Evolutionary conservation across 2,113 vertebrate species (phyloP), one percentile per base, ranked within the genome.

Genomic region (Coregonus clupeaformis): DNA sequence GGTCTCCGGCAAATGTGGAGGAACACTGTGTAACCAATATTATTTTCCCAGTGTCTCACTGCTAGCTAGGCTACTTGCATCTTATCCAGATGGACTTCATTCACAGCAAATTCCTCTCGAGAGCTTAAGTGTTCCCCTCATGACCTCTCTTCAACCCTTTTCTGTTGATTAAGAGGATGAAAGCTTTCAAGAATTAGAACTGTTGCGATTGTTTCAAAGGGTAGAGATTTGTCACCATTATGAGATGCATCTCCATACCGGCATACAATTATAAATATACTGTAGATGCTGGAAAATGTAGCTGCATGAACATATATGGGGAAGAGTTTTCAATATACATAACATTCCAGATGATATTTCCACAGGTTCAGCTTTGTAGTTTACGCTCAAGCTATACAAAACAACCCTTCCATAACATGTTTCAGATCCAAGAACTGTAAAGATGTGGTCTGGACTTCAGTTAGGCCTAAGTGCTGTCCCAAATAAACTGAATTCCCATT

Each of bases 401-500:
- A 55, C 13, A 12, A 14, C 45, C 27, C 49, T 3, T 11, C 36
- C 36, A 11, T 42, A 42, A 11, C 9, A 11, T 62, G 63, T 27
- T 73, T 20, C 52, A 71, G 74, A 60, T 80, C 69, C 22, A 69
- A 69, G 49, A 66, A 68, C 77, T 79, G 71, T 73, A 52, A 52
- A 52, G 1, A 52, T 14, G 2, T 13, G 55, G 74, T 80, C 49
- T 69, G 75, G 77, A 71, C 70, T 85, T 60, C 67, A 11, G 36
- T 11, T 68, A 52, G 14, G 16, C 49, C 78, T n/a, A 57, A 20
- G 20, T 80, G 74, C 69, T 67, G 72, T 60, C 18, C 71, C 42
- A 66, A 64, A 74, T 49, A 2, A 49, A 55, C 63, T 42, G 32
- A 80, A 63, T 83, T 78, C 79, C 86, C 66, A 49, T n/a, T n/a